These are phyloP conservation scores for Dallia pectoralis DNA, from an alignment of 2,797 vertebrate genomes.

Conservation along the genomic window DNA sequence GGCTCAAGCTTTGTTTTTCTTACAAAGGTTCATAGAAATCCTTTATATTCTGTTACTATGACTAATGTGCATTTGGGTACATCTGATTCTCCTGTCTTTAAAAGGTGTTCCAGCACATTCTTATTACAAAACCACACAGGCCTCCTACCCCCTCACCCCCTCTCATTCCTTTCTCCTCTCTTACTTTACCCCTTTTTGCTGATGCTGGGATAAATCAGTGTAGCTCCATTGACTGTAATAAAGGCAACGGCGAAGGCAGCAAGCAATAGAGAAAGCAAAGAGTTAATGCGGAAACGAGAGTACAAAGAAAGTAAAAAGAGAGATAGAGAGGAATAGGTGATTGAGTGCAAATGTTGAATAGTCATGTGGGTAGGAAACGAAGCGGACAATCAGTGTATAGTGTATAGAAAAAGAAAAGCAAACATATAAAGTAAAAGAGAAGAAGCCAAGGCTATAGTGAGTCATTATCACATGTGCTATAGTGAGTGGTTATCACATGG, in stretches of 20 bases:
- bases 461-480: too few relatives aligned
- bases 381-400: neutral
- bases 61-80: neutral
- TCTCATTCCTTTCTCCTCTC: slow-evolving; percentile 38
- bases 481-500: neutral
- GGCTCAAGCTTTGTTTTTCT: neutral
- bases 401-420: neutral
- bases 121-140: slow-evolving; percentile 27
- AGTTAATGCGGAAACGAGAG: neutral
- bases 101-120: neutral
- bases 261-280: neutral
- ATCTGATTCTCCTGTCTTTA: neutral
- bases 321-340: neutral
- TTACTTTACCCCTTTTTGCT: neutral
- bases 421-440: neutral
- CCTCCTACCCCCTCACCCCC: slow-evolving; percentile 48
- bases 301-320: neutral
- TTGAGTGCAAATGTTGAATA: neutral
- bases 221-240: neutral
- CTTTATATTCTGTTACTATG: neutral
- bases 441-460: neutral
- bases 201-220: neutral
- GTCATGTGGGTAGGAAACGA: neutral
- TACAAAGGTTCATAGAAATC: neutral
- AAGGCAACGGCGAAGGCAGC: neutral